A percentile compares a stretch with the other conserved stretches of the same genome.
Evolutionary conservation across 1,140 invertebrate species (phyloP).

Genomic region (Melanaphis sacchari): DNA sequence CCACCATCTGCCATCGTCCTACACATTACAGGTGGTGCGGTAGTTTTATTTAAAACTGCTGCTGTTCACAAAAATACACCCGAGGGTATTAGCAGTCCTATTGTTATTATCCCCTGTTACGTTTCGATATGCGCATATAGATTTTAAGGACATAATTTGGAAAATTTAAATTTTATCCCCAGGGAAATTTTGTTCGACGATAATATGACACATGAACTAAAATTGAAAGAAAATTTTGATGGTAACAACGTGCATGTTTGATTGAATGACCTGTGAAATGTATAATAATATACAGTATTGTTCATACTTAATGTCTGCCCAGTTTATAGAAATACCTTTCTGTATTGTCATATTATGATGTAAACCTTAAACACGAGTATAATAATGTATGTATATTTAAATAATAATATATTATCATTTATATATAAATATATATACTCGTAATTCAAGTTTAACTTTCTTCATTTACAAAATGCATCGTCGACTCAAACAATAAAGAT

Average conservation of each 20-base stretch:
- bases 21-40: slow-evolving; percentile 27
- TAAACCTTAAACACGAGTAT: not conserved
- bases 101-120: not conserved
- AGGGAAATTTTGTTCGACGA: not conserved
- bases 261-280: not conserved
- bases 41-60: slow-evolving; percentile 41
- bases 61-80: slow-evolving; percentile 38
- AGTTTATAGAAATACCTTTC: not conserved
- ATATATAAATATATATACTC: not conserved
- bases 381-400: not conserved
- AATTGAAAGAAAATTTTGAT: not conserved
- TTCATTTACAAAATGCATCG: not conserved
- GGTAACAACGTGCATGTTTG: not conserved
- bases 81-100: not conserved
- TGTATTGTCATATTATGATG: not conserved
- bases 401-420: not conserved
- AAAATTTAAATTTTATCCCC: slow-evolving; percentile 1
- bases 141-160: not conserved
- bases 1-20: not conserved
- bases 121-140: not conserved
- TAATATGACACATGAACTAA: not conserved
- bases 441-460: not conserved
- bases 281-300: not conserved
- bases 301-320: not conserved
- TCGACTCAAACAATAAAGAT: not conserved